Conservation (phyloP, 2,888 invertebrate species). For the Chloroclysta siterata region DNA sequence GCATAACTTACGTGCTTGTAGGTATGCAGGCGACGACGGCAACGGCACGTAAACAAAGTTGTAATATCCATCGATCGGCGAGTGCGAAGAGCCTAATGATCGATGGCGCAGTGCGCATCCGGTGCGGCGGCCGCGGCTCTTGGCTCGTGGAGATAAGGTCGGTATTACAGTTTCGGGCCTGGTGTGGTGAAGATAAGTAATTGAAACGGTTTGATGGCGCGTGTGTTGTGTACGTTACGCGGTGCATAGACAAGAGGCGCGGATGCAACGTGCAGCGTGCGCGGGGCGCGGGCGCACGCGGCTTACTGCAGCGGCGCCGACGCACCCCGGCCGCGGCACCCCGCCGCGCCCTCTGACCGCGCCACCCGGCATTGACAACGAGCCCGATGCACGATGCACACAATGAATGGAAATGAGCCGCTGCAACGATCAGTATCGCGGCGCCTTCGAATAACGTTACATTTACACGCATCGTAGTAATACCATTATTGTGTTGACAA, state of each 20-base stretch:
- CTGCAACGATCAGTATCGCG: constrained; percentile 49
- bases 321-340: constrained; percentile 56
- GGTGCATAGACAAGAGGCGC: constrained; percentile 41
- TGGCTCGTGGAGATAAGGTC: constrained; percentile 27
- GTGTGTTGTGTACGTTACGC: constrained; percentile 50
- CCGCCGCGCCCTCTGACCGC: constrained; percentile 69
- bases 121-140: constrained; percentile 40
- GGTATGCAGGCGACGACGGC: constrained; percentile 47
- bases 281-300: constrained; percentile 64
- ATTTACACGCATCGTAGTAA: constrained; percentile 40
- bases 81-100: constrained; percentile 51
- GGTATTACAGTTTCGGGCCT: constrained; percentile 26
- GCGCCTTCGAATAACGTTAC: constrained; percentile 43
- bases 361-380: constrained; percentile 73
- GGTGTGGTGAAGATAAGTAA: constrained; percentile 34
- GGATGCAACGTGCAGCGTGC: constrained; percentile 64
- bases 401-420: constrained; percentile 76
- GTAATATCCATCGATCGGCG: constrained; percentile 57
- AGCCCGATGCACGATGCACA: constrained; percentile 49
- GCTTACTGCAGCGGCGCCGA: constrained; percentile 57
- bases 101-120: constrained; percentile 38
- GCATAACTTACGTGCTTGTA: constrained; percentile 77
- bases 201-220: constrained; percentile 46
- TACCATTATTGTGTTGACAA: constrained; percentile 37
- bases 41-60: constrained; percentile 67